Conservation (phyloP, 2,888 invertebrate species). For the Ornithoptera alexandrae region DNA sequence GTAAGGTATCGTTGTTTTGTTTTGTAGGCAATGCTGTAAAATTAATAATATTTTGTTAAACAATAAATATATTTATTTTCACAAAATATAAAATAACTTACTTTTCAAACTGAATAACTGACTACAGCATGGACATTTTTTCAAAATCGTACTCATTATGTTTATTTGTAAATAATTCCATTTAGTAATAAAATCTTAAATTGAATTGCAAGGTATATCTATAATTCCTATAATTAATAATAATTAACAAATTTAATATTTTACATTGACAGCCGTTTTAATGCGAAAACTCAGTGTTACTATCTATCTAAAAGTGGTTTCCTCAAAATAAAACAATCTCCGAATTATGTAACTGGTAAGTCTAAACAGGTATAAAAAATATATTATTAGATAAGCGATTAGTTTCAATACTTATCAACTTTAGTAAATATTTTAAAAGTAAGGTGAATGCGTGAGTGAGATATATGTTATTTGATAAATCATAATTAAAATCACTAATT, state of each 20-base stretch:
- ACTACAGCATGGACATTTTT: slow-evolving; percentile 68
- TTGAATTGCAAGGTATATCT: not conserved
- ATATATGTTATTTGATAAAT: too few species aligned
- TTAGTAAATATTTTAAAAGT: too few species aligned
- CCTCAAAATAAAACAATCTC: too few species aligned
- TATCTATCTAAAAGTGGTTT: too few species aligned
- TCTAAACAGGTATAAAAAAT: too few species aligned
- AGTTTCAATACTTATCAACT: too few species aligned
- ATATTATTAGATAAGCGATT: too few species aligned
- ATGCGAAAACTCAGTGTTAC: too few species aligned
- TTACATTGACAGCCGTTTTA: not conserved
- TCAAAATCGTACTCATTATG: slow-evolving; percentile 55
- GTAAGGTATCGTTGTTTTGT: slow-evolving; percentile 57
- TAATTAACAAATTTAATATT: not conserved
- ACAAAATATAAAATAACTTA: slow-evolving; percentile 43
- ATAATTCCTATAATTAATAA: not conserved
- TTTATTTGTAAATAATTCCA: slow-evolving; percentile 5
- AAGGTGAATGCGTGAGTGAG: too few species aligned
- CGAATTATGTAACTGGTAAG: too few species aligned
- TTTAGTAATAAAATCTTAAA: not conserved
- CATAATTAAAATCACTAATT: too few species aligned
- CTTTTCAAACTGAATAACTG: slow-evolving; percentile 60
- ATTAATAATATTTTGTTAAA: not conserved
- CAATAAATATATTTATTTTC: not conserved
- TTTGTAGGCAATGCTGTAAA: slow-evolving; percentile 42